Evolutionary conservation across 2,888 invertebrate genomes (phyloP).

Genomic region (Sesamia inferens): DNA sequence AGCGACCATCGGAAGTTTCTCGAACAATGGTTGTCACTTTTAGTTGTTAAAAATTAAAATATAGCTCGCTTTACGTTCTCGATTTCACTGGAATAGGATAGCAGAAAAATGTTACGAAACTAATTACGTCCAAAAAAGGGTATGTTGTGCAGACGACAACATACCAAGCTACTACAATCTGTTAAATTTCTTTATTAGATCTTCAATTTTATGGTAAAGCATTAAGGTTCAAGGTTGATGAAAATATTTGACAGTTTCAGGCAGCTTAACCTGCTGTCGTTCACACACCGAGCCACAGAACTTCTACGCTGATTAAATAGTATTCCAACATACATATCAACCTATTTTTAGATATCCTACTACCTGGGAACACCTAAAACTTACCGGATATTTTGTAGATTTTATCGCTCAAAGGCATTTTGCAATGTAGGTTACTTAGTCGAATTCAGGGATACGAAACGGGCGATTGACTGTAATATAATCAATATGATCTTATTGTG

Average conservation of each 20-base stretch:
- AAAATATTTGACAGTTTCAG: too few species aligned
- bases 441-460: background rate
- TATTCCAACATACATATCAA: background rate
- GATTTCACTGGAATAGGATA: conserved; percentile 3
- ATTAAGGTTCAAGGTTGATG: too few species aligned
- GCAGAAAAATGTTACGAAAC: conserved; percentile 2
- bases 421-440: background rate
- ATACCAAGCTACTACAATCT: too few species aligned
- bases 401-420: background rate
- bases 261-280: too few species aligned
- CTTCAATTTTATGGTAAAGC: too few species aligned
- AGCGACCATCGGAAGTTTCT: conserved; percentile 38
- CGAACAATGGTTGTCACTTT: conserved; percentile 46
- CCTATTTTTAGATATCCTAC: background rate
- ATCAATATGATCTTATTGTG: background rate
- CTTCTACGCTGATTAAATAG: background rate
- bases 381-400: background rate
- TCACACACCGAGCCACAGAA: too few species aligned
- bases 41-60: conserved; percentile 55
- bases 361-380: background rate
- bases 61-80: conserved; percentile 12
- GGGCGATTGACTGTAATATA: background rate
- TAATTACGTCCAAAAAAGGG: conserved; percentile 8
- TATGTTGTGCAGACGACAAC: background rate
- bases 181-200: too few species aligned